These are phyloP conservation scores for Oscheius sp. DNA, from an alignment of 2,888 invertebrate species.

Conservation along the genomic window DNA sequence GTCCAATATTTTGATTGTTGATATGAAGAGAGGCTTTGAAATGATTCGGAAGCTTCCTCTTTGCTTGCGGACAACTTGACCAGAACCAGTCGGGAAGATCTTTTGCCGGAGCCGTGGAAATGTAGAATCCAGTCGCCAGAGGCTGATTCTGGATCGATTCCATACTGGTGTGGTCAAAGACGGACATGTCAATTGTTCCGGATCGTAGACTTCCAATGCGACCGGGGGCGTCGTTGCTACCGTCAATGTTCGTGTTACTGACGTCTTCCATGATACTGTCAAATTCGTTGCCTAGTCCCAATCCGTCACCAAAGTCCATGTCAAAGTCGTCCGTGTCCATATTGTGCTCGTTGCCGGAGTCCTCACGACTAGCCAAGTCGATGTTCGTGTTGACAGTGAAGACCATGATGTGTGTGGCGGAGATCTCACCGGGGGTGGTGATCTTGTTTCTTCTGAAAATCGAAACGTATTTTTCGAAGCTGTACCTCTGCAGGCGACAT, in stretches of 20 bases:
- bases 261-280: slow-evolving; percentile 14
- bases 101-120: slow-evolving; percentile 88
- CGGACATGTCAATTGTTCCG: slow-evolving; percentile 15
- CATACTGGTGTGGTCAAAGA: background rate
- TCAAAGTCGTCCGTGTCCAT: slow-evolving; percentile 13
- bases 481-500: too few species aligned
- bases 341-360: slow-evolving; percentile 5
- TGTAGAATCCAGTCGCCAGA: slow-evolving; percentile 93
- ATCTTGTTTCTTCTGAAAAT: slow-evolving; percentile 16
- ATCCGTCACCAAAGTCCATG: slow-evolving; percentile 28
- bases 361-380: slow-evolving; percentile 78
- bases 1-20: slow-evolving; percentile 78
- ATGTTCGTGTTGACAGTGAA: slow-evolving; percentile 96
- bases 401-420: slow-evolving; percentile 96
- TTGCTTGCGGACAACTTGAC: slow-evolving; percentile 83
- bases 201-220: background rate
- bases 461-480: too few species aligned
- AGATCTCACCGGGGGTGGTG: slow-evolving; percentile 92
- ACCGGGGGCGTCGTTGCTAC: slow-evolving; percentile 1
- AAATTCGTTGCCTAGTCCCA: slow-evolving; percentile 28
- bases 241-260: background rate
- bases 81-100: slow-evolving; percentile 87
- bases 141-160: slow-evolving; percentile 89
- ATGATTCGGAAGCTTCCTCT: slow-evolving; percentile 61
- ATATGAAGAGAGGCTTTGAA: slow-evolving; percentile 88